phyloP scores from a whole-genome alignment of 2,888 invertebrate genomes.

The Mythimna ferrago region DNA sequence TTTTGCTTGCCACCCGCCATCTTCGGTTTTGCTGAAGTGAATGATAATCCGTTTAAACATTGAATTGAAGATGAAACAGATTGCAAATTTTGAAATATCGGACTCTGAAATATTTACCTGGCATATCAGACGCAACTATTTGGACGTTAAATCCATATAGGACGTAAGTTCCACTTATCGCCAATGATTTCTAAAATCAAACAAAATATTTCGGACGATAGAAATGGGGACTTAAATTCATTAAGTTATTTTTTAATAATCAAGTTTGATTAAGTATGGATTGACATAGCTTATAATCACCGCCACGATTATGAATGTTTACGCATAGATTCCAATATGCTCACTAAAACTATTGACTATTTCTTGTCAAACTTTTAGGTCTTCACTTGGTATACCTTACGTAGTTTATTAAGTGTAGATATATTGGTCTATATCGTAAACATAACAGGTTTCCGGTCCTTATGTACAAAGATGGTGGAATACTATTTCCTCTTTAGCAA shows the following conservation, averaged over 20 bases:
- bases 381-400: too few relatives aligned
- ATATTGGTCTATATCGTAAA: too few relatives aligned
- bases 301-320: background rate
- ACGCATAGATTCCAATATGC: background rate
- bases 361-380: background rate
- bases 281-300: background rate
- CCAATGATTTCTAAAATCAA: slow-evolving; percentile 78
- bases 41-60: background rate
- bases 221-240: background rate
- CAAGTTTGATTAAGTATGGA: background rate
- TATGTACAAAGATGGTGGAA: background rate
- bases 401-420: too few relatives aligned
- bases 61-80: background rate
- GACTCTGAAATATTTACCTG: slow-evolving; percentile 67
- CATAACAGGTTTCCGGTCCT: too few relatives aligned
- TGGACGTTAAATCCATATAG: slow-evolving; percentile 84
- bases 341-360: background rate
- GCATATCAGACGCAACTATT: slow-evolving; percentile 86
- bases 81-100: background rate
- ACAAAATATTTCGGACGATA: background rate
- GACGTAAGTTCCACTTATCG: slow-evolving; percentile 81
- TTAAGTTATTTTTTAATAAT: background rate
- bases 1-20: slow-evolving; percentile 70
- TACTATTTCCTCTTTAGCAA: background rate
- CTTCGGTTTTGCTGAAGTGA: slow-evolving; percentile 67